phyloP scores from a whole-genome alignment of 2,797 vertebrate genomes.

The Sternotherus odoratus region DNA sequence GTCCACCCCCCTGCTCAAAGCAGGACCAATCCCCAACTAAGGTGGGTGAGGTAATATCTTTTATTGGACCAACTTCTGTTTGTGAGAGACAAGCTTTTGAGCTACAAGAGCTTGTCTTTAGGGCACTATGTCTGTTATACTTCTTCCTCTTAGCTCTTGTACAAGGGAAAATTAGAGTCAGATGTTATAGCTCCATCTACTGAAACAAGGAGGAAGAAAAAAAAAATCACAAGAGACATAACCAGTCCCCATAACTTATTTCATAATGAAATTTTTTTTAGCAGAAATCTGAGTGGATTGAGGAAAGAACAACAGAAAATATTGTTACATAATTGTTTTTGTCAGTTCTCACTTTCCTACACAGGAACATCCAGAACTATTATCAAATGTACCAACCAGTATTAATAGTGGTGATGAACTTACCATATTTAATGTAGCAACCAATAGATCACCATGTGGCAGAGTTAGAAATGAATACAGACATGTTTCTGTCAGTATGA shows the following conservation, averaged over 20 bases:
- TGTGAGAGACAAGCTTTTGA: neutral
- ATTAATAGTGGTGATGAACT: neutral
- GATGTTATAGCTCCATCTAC: slow-evolving; percentile 44
- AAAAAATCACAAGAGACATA: neutral
- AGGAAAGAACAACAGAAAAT: neutral
- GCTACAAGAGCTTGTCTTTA: neutral
- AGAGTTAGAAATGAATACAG: neutral
- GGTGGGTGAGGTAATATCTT: neutral
- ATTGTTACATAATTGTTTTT: neutral
- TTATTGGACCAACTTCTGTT: neutral
- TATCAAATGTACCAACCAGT: neutral
- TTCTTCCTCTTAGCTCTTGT: neutral
- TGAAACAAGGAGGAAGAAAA: neutral
- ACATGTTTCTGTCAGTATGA: neutral
- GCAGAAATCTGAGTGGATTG: neutral
- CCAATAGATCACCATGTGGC: neutral
- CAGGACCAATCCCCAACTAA: too few species aligned
- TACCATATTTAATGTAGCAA: neutral
- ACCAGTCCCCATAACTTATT: neutral
- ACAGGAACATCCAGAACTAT: neutral
- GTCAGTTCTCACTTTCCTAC: neutral
- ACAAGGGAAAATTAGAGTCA: neutral
- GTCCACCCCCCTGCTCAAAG: too few species aligned
- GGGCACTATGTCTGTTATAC: neutral
- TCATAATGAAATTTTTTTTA: neutral